Conservation (phyloP, 2,888 invertebrate species). For the Globia sparganii region DNA sequence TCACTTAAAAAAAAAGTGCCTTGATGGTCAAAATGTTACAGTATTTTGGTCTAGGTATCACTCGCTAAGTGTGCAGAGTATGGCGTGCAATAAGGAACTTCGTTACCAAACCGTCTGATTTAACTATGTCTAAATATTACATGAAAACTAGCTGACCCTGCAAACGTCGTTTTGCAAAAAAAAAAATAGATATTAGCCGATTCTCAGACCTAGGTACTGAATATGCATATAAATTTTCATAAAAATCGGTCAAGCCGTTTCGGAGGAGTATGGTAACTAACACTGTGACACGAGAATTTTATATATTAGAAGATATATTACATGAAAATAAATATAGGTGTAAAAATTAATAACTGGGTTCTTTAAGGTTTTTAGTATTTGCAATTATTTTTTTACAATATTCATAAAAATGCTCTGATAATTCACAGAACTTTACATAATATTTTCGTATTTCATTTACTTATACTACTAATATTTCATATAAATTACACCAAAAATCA, state of each 20-base stretch:
- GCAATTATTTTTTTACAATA: neutral
- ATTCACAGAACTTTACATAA: slow-evolving; percentile 9
- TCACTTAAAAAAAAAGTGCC: neutral
- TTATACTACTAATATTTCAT: slow-evolving; percentile 15
- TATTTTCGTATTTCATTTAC: slow-evolving; percentile 16
- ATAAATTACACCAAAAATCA: slow-evolving; percentile 44
- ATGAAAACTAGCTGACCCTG: too few species aligned
- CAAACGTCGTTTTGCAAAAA: too few species aligned
- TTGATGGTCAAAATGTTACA: neutral
- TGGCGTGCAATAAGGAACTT: too few species aligned
- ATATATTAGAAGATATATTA: too few species aligned
- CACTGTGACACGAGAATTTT: too few species aligned
- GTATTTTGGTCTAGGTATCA: neutral
- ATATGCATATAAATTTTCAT: too few species aligned
- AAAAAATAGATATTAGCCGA: too few species aligned
- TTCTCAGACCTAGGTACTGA: too few species aligned
- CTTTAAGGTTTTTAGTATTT: neutral
- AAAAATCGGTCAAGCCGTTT: too few species aligned
- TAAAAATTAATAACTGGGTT: neutral
- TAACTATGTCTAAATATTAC: neutral
- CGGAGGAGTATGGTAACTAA: too few species aligned
- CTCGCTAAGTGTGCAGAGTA: neutral
- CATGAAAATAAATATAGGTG: neutral
- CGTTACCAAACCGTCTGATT: neutral
- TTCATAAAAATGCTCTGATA: neutral